A percentile compares a stretch with the other conserved stretches of the same genome.
These are phyloP conservation scores for Boloria euphrosyne DNA, from an alignment of 2,888 invertebrate species.

Conservation along the genomic window DNA sequence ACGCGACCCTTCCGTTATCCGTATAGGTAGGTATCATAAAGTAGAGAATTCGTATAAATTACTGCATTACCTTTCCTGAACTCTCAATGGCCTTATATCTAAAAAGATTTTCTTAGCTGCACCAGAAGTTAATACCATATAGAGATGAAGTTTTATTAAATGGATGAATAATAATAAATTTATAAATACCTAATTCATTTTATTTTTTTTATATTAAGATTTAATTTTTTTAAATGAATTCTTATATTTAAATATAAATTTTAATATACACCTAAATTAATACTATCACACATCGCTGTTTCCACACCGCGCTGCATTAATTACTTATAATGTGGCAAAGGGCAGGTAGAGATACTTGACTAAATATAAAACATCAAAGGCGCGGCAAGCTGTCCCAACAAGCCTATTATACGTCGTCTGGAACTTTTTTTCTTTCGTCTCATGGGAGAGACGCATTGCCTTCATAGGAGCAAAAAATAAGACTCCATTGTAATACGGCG, in stretches of 20 bases:
- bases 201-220: too few relatives aligned
- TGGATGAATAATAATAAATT: background rate
- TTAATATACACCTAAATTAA: background rate
- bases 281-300: background rate
- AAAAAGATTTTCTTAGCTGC: background rate
- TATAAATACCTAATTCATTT: background rate
- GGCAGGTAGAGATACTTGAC: slow-evolving; percentile 52
- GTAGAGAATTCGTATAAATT: slow-evolving; percentile 2
- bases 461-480: slow-evolving; percentile 64
- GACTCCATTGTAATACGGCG: slow-evolving; percentile 73
- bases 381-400: slow-evolving; percentile 56
- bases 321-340: slow-evolving; percentile 40
- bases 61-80: background rate
- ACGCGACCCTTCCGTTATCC: background rate
- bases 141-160: too few relatives aligned
- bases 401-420: slow-evolving; percentile 64
- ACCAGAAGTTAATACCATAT: background rate
- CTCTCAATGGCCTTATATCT: background rate
- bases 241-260: background rate
- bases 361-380: slow-evolving; percentile 68
- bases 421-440: slow-evolving; percentile 67
- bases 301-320: background rate
- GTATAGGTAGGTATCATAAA: background rate
- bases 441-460: slow-evolving; percentile 62
- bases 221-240: too few relatives aligned